A percentile compares a stretch with the other conserved stretches of the same genome.
Conservation (phyloP, 2,113 vertebrate genomes). For the Phaethornis superciliosus region DNA sequence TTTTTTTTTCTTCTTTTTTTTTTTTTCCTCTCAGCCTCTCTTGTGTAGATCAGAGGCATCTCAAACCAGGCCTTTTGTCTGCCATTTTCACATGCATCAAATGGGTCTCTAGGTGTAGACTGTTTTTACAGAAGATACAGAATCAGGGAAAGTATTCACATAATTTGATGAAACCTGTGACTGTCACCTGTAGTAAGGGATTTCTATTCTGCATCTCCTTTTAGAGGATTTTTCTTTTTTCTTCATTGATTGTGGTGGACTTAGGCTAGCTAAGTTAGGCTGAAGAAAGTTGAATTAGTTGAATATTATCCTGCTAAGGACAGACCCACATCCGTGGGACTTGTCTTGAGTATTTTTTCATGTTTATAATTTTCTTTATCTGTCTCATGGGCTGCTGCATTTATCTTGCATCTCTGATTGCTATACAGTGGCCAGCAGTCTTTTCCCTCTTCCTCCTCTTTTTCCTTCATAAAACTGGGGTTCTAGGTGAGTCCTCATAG, state of each 20-base stretch:
- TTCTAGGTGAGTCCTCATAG: not conserved
- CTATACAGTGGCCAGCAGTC: not conserved
- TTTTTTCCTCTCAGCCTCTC: too few species aligned
- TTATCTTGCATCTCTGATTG: not conserved
- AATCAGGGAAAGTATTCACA: not conserved
- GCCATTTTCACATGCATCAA: not conserved
- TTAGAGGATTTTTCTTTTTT: not conserved
- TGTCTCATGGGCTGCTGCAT: not conserved
- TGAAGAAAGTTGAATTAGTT: not conserved
- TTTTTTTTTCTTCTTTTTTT: too few species aligned
- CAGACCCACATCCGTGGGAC: not conserved
- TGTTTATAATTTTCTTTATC: not conserved
- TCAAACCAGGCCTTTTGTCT: not conserved
- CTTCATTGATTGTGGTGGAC: not conserved
- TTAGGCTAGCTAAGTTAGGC: not conserved
- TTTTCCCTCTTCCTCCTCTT: not conserved
- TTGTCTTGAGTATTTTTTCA: not conserved
- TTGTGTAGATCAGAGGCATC: not conserved
- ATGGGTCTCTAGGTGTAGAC: not conserved
- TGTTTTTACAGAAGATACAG: not conserved
- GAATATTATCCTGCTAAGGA: not conserved
- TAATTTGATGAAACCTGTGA: not conserved
- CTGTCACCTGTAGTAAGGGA: not conserved
- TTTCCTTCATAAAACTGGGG: not conserved
- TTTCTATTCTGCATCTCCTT: not conserved